These are phyloP conservation scores for Pogonocichla stellata DNA, from an alignment of 2,113 vertebrate genomes.

Conservation along the genomic window DNA sequence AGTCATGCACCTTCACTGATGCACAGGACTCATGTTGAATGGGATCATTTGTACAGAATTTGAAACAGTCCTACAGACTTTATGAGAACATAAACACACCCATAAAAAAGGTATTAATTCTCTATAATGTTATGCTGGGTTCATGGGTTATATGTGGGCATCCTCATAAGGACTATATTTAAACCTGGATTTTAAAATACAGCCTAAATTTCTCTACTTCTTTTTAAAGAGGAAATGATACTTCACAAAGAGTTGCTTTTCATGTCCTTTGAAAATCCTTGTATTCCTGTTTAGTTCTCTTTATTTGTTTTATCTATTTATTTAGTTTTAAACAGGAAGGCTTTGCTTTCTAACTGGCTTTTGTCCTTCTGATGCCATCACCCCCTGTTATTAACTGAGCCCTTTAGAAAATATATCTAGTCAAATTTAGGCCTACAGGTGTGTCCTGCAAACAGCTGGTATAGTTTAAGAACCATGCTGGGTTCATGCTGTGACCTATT, in stretches of 20 bases:
- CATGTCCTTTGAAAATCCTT: constrained; percentile 17
- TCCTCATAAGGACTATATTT: not conserved
- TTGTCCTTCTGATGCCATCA: not conserved
- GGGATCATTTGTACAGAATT: not conserved
- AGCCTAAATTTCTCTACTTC: not conserved
- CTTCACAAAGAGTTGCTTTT: not conserved
- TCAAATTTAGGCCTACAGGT: constrained; percentile 33
- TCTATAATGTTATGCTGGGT: not conserved
- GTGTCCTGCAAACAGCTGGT: constrained; percentile 45
- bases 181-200: not conserved
- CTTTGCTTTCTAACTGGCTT: constrained; percentile 13
- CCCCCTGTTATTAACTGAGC: not conserved
- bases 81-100: not conserved
- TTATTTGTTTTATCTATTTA: not conserved
- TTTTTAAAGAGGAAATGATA: not conserved
- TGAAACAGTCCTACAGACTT: not conserved
- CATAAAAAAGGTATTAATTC: not conserved
- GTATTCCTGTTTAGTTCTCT: not conserved
- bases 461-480: constrained; percentile 5
- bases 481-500: constrained; percentile 38
- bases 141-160: not conserved
- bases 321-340: constrained; percentile 24
- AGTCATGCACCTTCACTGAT: not conserved
- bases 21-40: not conserved
- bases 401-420: not conserved